Percentiles rank a stretch among this genome's conserved stretches.
phyloP scores from a whole-genome alignment of 2,888 invertebrate species.

The Pocota personata region DNA sequence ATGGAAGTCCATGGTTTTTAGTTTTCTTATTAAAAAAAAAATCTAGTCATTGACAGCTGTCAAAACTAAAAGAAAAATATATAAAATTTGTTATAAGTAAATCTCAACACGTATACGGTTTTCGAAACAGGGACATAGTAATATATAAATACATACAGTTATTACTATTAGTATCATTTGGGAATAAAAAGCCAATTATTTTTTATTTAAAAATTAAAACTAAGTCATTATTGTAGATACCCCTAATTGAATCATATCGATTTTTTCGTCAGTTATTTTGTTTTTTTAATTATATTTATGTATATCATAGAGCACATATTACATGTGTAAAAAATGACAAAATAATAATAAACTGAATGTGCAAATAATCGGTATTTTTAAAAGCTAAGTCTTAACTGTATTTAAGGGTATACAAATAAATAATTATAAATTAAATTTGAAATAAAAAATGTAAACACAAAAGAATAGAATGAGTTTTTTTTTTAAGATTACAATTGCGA shows the following conservation, averaged over 20 bases:
- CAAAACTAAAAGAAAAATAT: conserved; percentile 23
- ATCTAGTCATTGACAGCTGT: conserved; percentile 57
- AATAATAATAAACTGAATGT: conserved; percentile 55
- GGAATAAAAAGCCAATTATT: background rate
- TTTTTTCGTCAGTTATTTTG: conserved; percentile 35
- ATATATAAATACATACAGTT: conserved; percentile 9
- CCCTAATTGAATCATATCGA: conserved; percentile 47
- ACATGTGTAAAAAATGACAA: conserved; percentile 38
- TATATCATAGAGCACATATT: conserved; percentile 5
- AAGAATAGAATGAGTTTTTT: background rate
- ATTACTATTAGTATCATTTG: conserved; percentile 1
- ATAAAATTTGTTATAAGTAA: background rate
- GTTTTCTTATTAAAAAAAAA: conserved; percentile 22
- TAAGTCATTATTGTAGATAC: conserved; percentile 60
- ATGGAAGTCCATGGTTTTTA: background rate
- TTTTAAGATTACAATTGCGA: background rate
- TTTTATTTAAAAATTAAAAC: conserved; percentile 25
- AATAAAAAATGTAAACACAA: conserved; percentile 33
- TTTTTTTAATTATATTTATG: conserved; percentile 32
- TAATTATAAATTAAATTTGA: conserved; percentile 42
- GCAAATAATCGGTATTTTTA: conserved; percentile 61
- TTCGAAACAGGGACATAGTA: conserved; percentile 52
- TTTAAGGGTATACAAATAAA: conserved; percentile 55
- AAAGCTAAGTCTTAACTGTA: conserved; percentile 54
- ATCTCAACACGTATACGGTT: conserved; percentile 49